Evolutionary conservation across 2,797 vertebrate genomes (phyloP).

Genomic region (Ptychadena robeensis): DNA sequence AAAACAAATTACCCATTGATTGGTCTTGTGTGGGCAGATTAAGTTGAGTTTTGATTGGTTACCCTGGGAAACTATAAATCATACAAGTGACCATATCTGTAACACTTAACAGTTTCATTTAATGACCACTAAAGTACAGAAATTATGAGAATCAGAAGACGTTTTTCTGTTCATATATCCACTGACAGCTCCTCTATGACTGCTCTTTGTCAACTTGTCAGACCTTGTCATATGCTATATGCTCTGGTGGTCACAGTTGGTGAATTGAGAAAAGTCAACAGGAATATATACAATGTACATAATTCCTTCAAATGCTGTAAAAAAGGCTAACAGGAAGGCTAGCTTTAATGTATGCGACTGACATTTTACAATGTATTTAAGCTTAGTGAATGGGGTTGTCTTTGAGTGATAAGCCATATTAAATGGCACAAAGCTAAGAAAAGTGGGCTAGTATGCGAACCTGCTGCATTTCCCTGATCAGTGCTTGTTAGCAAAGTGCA

Average conservation of each 20-base stretch:
- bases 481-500: neutral
- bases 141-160: neutral
- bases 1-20: no score
- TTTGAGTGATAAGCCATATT: neutral
- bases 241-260: constrained; percentile 21
- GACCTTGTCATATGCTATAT: constrained; percentile 5
- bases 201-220: neutral
- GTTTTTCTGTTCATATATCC: neutral
- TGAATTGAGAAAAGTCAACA: neutral
- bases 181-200: neutral
- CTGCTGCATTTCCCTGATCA: neutral
- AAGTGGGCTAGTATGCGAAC: constrained; percentile 17
- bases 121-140: neutral
- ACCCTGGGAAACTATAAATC: neutral
- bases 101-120: neutral
- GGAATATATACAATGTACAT: constrained; percentile 5
- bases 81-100: neutral
- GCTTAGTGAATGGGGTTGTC: neutral
- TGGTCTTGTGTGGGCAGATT: neutral
- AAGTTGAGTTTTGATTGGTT: neutral
- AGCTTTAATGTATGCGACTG: constrained; percentile 14
- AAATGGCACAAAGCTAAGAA: constrained; percentile 34
- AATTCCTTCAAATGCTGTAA: neutral
- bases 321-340: neutral
- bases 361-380: neutral